phyloP scores from a whole-genome alignment of 1,140 invertebrate species.

The Ips nitidus region DNA sequence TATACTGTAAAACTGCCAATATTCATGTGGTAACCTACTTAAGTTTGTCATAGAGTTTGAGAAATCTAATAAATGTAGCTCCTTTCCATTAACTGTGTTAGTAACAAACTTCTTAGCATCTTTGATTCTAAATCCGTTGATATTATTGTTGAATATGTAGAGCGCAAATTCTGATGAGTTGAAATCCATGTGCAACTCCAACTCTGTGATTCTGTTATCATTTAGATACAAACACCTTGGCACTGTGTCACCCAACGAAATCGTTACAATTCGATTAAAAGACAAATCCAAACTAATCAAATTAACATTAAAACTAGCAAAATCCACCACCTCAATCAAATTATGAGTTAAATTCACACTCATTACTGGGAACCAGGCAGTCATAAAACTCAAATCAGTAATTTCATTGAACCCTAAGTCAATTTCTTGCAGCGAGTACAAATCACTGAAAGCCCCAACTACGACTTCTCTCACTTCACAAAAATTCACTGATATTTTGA shows the following conservation, averaged over 20 bases:
- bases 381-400: background rate
- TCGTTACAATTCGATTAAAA: slow-evolving; percentile 13
- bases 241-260: background rate
- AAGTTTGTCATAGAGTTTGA: background rate
- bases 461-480: background rate
- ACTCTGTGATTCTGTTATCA: slow-evolving; percentile 7
- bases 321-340: slow-evolving; percentile 2
- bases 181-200: background rate
- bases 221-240: slow-evolving; percentile 4
- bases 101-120: background rate
- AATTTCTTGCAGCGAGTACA: background rate
- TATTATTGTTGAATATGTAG: background rate
- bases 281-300: slow-evolving; percentile 2
- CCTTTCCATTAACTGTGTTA: background rate
- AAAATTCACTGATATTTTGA: slow-evolving; percentile 5
- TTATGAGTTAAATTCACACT: slow-evolving; percentile 8
- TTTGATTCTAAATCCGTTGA: background rate
- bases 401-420: slow-evolving; percentile 16
- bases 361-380: background rate
- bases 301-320: background rate
- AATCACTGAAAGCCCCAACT: slow-evolving; percentile 5
- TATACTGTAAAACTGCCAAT: background rate
- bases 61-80: background rate
- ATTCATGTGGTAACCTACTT: background rate
- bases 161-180: background rate